Conservation (phyloP, 2,797 vertebrate species). For the Cuniculus paca region DNA sequence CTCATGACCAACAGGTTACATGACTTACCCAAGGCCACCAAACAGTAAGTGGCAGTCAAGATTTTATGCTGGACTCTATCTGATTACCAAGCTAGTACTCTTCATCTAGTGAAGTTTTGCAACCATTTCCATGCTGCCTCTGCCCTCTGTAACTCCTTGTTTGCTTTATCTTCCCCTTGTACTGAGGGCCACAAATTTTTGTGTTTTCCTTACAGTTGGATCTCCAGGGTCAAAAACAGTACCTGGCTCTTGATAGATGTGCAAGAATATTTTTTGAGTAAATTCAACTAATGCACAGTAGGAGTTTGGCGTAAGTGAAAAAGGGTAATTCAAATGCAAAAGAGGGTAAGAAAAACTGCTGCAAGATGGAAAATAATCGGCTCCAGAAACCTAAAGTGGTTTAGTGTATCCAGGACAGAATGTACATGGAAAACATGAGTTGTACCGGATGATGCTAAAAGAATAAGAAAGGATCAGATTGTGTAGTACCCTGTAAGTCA, state of each 20-base stretch:
- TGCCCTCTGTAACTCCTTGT: neutral
- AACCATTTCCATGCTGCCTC: neutral
- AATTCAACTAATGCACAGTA: constrained; percentile 4
- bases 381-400: constrained; percentile 5
- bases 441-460: neutral
- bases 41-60: neutral
- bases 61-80: neutral
- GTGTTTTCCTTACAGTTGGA: neutral
- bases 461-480: neutral
- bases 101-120: neutral
- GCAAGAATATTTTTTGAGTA: neutral
- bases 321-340: neutral
- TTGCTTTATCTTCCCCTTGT: neutral
- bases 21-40: neutral
- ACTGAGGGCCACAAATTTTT: neutral
- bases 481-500: neutral
- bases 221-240: neutral
- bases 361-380: neutral
- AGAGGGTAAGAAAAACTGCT: neutral
- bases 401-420: neutral
- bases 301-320: neutral
- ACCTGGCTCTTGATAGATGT: neutral
- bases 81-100: neutral
- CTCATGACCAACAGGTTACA: neutral
- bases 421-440: neutral